Evolutionary conservation across 2,888 invertebrate genomes (phyloP), one percentile per base, ranked within the genome.

Genomic region (Drosophila diplacantha): DNA sequence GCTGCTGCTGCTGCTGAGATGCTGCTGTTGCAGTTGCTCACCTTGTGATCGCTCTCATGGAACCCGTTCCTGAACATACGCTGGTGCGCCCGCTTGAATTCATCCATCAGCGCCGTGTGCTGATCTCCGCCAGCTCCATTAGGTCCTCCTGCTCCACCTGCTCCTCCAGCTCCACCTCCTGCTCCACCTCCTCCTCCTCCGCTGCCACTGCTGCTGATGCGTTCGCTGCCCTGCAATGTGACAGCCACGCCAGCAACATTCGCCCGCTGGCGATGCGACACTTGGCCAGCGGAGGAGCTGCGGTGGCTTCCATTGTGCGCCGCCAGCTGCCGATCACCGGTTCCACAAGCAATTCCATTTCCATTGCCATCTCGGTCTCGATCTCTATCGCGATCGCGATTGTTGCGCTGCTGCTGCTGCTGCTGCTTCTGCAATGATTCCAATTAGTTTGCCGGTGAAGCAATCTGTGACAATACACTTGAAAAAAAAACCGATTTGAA

Each of bases 81-180:
- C 79, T 92, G 91, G 88, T 96, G 96, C 6, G 95, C 95, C 83
- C 93, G 93, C 87, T 94, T 95, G 87, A 96, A 96, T 89, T 96
- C 96, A 87, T 96, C 93, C 94, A 96, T 96, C 69, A 96, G 88
- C 75, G 93, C 93, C 74, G 92, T 91, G 83, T 94, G 94, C 41
- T 87, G 85, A 67, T 93, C 92, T 52, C 90, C 90, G 70, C 91
- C 77, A 31, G 51, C 57, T 14, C 38, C 54, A 29, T 16, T 39
- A 3, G 54, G 18, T 50, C 51, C 62, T 31, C 44, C 44, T 18
- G 88, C 90, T 71, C 79, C 88, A 7, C 39, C 58, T 24, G 57
- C 34, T 3, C 44, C 31, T 51, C 70, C 20, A 4, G 88, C 90
- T 71, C 70, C 68, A 38, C 53, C 71, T 11, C 57, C 20, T 20